Conservation (phyloP, 2,113 vertebrate genomes). For the Gobiocypris rarus region DNA sequence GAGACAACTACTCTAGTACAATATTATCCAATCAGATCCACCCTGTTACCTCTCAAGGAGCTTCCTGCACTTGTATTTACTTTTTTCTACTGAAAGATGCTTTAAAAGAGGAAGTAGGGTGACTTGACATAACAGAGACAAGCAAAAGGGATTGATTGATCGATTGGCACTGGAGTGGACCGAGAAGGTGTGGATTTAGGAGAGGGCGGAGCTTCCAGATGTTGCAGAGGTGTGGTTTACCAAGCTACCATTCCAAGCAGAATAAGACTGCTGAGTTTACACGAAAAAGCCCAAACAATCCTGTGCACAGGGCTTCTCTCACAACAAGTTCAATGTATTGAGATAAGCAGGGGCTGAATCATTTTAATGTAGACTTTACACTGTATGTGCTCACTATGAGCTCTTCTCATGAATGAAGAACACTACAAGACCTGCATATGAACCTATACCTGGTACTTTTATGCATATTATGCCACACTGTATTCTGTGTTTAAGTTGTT, state of each 20-base stretch:
- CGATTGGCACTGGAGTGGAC: constrained; percentile 27
- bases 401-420: constrained; percentile 78
- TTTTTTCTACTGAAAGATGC: constrained; percentile 62
- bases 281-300: constrained; percentile 59
- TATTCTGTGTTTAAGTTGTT: constrained; percentile 81
- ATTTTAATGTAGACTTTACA: constrained; percentile 78
- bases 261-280: constrained; percentile 76
- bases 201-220: constrained; percentile 26
- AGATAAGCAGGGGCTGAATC: constrained; percentile 66
- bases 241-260: constrained; percentile 72
- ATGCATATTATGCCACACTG: constrained; percentile 80
- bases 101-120: constrained; percentile 51
- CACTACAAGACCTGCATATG: constrained; percentile 79
- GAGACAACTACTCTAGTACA: constrained; percentile 58
- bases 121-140: constrained; percentile 50
- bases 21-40: constrained; percentile 34
- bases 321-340: constrained; percentile 72
- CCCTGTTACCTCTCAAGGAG: constrained; percentile 51
- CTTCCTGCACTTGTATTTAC: constrained; percentile 68
- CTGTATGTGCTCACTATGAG: constrained; percentile 79
- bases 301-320: constrained; percentile 61
- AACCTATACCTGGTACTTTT: constrained; percentile 84
- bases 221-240: constrained; percentile 60
- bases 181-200: constrained; percentile 46
- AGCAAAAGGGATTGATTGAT: constrained; percentile 49